Base-by-base conservation (phyloP, 2,797 vertebrate genomes). In the Mormyrops boulengeri region DNA sequence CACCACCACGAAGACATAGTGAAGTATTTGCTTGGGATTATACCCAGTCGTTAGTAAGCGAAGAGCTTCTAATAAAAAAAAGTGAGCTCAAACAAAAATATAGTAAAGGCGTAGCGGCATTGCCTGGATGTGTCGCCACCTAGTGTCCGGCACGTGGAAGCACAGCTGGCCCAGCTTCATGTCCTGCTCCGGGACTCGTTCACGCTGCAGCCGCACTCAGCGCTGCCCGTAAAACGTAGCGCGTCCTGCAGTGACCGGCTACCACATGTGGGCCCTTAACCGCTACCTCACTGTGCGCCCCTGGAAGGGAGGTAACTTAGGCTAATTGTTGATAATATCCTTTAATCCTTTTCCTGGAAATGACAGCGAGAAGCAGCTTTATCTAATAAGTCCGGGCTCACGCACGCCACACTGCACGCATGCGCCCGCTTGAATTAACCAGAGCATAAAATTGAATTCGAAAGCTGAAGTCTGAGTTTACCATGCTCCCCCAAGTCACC, bases 351-450 rank as follows among this genome's bases (percentile, higher is more conserved):
- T 85, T 87, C 52, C 57, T 47, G 55, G 57, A 88, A 62, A 87
- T 62, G 86, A 22, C 52, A 87, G 53, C 6, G 11, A 87, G 53
- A 57, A 7, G 41, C 55, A 44, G 87, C 53, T 9, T 88, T 88
- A 88, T 66, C 87, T 88, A 55, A 87, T 87, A 57, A 57, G 26
- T 50, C 52, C 14, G n/a, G 11, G 17, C 12, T 57, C 50, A 55
- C 2, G 34, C 52, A 87, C 12, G 2, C 6, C 14, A 17, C 30
- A 38, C 85, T 55, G 52, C 87, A 57, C 90, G 85, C 84, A 85
- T 85, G 66, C 88, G 57, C 85, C 88, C 73, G 89, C 90, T 87
- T 89, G 52, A n/a, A 17, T 90, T 88, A 62, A 90, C 22, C 34
- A 49, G 49, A 17, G 80, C 30, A 14, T 55, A 30, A 80, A 57